Evolutionary conservation across 2,113 vertebrate genomes (phyloP).

Genomic region (Pungitius pungitius): DNA sequence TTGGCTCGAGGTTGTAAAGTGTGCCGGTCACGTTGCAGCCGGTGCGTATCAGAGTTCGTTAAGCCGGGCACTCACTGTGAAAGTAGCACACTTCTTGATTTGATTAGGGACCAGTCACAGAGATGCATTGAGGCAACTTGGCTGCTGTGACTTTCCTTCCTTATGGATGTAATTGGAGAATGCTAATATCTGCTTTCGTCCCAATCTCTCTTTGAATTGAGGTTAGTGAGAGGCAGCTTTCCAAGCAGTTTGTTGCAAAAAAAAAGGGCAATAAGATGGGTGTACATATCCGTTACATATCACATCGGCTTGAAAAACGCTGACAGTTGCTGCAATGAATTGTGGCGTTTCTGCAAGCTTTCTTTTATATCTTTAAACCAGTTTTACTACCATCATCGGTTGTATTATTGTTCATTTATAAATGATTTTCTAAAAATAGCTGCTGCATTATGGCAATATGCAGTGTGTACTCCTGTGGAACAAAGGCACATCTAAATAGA

Average conservation of each 20-base stretch:
- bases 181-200: slow-evolving; percentile 32
- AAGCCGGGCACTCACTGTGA: slow-evolving; percentile 23
- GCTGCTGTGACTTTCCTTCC: slow-evolving; percentile 23
- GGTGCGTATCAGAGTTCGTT: slow-evolving; percentile 5
- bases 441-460: slow-evolving; percentile 35
- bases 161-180: slow-evolving; percentile 40
- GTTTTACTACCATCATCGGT: slow-evolving; percentile 3
- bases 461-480: slow-evolving; percentile 54
- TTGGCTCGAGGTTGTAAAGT: neutral
- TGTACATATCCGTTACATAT: neutral
- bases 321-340: neutral
- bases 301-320: neutral
- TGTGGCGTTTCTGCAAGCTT: neutral
- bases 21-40: slow-evolving; percentile 13
- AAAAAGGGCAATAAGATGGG: neutral
- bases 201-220: slow-evolving; percentile 15
- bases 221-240: slow-evolving; percentile 18
- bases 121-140: slow-evolving; percentile 28
- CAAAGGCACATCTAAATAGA: slow-evolving; percentile 54
- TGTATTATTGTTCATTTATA: slow-evolving; percentile 49
- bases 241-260: slow-evolving; percentile 1
- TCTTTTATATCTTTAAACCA: neutral
- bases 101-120: slow-evolving; percentile 37
- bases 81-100: slow-evolving; percentile 38
- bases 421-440: slow-evolving; percentile 63